Evolutionary conservation across 2,888 invertebrate species (phyloP), one percentile per base, ranked within the genome.

Genomic region (Thumatha senex): DNA sequence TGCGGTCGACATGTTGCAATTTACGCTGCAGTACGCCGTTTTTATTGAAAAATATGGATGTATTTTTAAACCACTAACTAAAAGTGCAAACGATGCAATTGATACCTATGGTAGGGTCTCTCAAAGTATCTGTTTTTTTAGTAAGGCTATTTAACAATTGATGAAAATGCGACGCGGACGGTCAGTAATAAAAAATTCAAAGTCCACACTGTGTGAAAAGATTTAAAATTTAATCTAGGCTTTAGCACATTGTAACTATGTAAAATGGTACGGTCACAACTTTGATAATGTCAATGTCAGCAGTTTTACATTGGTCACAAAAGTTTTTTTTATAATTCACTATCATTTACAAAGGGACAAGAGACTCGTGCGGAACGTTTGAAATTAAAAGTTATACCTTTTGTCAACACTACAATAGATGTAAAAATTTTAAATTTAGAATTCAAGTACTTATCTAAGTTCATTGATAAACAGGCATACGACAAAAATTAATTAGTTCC

Each of bases 401-500:
- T 84, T 85, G 80, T 80, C 56, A 59, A 54, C 49, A 56, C 48
- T 58, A 84, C 83, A 84, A 84, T 76, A 54, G 72, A 45, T 54
- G 63, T 65, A 74, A 73, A 45, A 40, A 73, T 83, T 80, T 80
- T 69, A 75, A 83, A 81, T 83, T 78, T 52, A 42, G 59, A 77
- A 82, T 85, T 88, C 83, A 78, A 89, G 86, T 86, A 77, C 76
- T 76, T 66, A 76, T 76, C 76, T 65, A 61, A 73, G 70, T 78
- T 74, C 74, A 74, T 76, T 76, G 68, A 67, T 68, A 77, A 73
- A 80, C 78, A 78, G 75, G 78, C 76, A 79, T 73, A 78, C 80
- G 74, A 85, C 82, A 74, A 88, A 39, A 89, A 91, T 90, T 90
- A 91, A 90, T 91, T 91, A 91, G 90, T 89, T 87, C 78, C 89